Evolutionary conservation across 1,140 invertebrate species (phyloP), one percentile per base, ranked within the genome.

Genomic region (Antheraea pernyi): DNA sequence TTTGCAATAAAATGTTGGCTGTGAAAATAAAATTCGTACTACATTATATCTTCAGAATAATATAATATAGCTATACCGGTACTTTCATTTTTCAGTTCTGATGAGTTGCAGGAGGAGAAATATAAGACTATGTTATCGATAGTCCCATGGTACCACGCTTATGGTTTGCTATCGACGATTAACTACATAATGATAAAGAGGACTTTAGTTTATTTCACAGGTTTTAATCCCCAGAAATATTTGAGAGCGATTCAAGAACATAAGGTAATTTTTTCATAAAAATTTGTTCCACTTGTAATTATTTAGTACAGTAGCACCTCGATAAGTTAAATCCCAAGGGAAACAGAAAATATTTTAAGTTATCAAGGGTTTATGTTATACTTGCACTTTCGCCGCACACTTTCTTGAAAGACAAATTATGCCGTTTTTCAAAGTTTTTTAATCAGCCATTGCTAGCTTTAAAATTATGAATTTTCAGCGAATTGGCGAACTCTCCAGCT

Each of bases 171-270:
- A 74, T 76, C 82, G 0, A 81, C 82, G 5, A 79, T 84, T 2
- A 79, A 78, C 30, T 76, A 78, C 19, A 30, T 85, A 1, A 42
- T 75, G n/a, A 48, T 70, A 8, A 77, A 74, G 30, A 80, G 73
- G 62, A 68, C 59, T 18, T 30, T 83, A n/a, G 78, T 85, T 8
- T 85, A 80, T 65, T 77, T 85, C 18, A 69, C 75, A 7, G 77
- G 75, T n/a, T 85, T 85, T 67, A 77, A 76, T 36, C 82, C 80
- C 5, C 48, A 75, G 7, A 78, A 72, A 65, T 79, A 85, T 73
- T 84, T 91, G 69, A 59, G 75, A 30, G 64, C 78, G 7, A 85
- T 92, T 22, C 84, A 90, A 64, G 82, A 91, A 62, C 88, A 91
- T 72, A 87, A 89, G 76, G 89, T 85, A 72, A 30, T 48, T 48